phyloP scores from a whole-genome alignment of 2,888 invertebrate genomes.

The Blera fallax region DNA sequence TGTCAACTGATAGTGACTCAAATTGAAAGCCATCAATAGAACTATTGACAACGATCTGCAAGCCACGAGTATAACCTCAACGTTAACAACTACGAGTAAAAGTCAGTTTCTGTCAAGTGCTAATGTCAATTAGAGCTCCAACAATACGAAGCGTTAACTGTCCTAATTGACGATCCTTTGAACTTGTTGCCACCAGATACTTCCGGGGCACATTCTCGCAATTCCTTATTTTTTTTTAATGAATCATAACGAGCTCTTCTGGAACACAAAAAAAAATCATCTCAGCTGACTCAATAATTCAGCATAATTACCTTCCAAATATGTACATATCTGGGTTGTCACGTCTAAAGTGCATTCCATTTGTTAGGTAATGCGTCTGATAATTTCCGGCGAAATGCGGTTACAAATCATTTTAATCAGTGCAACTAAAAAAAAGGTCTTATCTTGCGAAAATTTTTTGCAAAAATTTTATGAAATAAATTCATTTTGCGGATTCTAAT shows the following conservation, averaged over 20 bases:
- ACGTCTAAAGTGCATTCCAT: background rate
- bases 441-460: constrained; percentile 18
- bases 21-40: background rate
- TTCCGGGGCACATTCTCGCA: background rate
- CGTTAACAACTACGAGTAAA: too few species aligned
- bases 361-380: background rate
- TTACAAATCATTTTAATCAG: constrained; percentile 1
- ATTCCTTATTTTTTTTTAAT: background rate
- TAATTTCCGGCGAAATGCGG: background rate
- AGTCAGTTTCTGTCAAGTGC: background rate
- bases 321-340: background rate
- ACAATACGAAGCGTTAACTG: background rate
- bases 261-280: background rate
- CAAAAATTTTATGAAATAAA: background rate
- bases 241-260: background rate
- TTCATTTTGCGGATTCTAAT: background rate
- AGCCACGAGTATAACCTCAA: background rate
- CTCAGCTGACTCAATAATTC: background rate
- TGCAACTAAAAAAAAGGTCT: background rate
- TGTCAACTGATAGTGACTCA: background rate
- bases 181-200: background rate
- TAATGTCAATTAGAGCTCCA: background rate
- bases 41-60: background rate
- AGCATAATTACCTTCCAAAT: background rate
- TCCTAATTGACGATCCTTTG: constrained; percentile 15